Base-by-base conservation (phyloP, 1,140 invertebrate species). In the Hydropsyche tenuis region DNA sequence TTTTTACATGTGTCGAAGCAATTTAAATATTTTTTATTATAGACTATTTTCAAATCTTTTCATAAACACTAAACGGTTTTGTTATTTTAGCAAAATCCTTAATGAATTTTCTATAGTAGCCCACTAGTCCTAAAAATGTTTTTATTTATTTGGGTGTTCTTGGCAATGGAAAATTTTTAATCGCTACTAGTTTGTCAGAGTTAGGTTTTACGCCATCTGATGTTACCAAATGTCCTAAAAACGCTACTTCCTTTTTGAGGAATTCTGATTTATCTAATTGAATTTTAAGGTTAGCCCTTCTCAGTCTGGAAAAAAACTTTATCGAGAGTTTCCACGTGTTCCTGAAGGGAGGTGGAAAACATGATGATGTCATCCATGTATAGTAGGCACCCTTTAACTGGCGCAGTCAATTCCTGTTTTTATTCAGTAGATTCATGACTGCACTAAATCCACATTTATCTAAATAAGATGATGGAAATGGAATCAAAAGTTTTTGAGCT, bases 201-300 rank as follows among this genome's bases (percentile, higher is more conserved):
- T 85, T 80, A 5, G 84, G 83, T 68, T 73, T 75, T 3, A 87
- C 78, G 12, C 86, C 85, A 4, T 83, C 63, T 37, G 78, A 69
- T 1, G 81, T 79, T 37, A 85, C 78, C 1, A 81, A 71, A 70
- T 86, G 84, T 7, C 85, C 85, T 27, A 87, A 77, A 77, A 83
- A 85, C 5, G 73, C 60, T 1, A 86, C 80, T 81, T 85, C 81
- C 64, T 81, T 79, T 73, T 77, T 75, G 25, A 85, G 69, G 76
- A 86, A 79, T 80, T 80, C 37, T 53, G 80, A 81, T 77, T 82
- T 81, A n/a, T 73, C 74, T 3, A 79, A 79, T 73, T 81, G 78
- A 30, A 85, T 25, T 73, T 83, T 82, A 23, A 86, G 65, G 68
- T 83, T 84, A n/a, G n/a, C n/a, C n/a, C n/a, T n/a, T n/a, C n/a